Evolutionary conservation across 2,888 invertebrate species (phyloP).

Genomic region (Tubulanus polymorphus): DNA sequence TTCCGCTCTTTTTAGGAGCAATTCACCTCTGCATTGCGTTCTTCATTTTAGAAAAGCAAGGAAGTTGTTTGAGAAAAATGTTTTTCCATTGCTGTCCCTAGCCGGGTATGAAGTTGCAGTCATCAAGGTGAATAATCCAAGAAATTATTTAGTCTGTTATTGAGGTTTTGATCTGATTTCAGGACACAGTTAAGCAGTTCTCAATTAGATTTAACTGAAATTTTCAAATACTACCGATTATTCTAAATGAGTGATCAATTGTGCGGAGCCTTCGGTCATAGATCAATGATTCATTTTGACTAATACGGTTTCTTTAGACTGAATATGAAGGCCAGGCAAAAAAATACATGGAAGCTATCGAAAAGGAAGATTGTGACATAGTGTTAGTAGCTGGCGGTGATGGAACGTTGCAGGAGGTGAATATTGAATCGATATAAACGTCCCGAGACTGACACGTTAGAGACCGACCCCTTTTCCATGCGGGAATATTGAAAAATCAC

Average conservation of each 20-base stretch:
- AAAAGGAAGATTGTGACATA: conserved; percentile 68
- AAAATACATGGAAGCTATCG: conserved; percentile 70
- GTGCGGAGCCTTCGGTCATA: too few species aligned
- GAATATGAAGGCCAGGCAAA: conserved; percentile 86
- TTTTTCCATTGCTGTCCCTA: conserved; percentile 85
- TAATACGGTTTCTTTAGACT: conserved; percentile 63
- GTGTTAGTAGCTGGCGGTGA: conserved; percentile 92
- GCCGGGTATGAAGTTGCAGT: conserved; percentile 70
- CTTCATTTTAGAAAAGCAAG: conserved; percentile 58
- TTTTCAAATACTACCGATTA: too few species aligned
- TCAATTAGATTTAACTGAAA: too few species aligned
- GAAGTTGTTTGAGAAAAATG: conserved; percentile 77
- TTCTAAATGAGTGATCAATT: too few species aligned
- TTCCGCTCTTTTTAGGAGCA: not conserved
- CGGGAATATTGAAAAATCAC: too few species aligned
- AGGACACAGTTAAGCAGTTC: too few species aligned
- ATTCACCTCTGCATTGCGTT: conserved; percentile 2
- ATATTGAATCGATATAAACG: too few species aligned
- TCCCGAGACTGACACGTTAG: too few species aligned
- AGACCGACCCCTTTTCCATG: too few species aligned
- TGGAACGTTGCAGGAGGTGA: conserved; percentile 85
- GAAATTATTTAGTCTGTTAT: conserved; percentile 10
- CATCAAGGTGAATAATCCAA: conserved; percentile 41
- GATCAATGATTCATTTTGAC: too few species aligned
- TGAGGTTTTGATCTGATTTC: not conserved